Base-by-base conservation (phyloP, 2,797 vertebrate species). In the Thalassophryne amazonica region DNA sequence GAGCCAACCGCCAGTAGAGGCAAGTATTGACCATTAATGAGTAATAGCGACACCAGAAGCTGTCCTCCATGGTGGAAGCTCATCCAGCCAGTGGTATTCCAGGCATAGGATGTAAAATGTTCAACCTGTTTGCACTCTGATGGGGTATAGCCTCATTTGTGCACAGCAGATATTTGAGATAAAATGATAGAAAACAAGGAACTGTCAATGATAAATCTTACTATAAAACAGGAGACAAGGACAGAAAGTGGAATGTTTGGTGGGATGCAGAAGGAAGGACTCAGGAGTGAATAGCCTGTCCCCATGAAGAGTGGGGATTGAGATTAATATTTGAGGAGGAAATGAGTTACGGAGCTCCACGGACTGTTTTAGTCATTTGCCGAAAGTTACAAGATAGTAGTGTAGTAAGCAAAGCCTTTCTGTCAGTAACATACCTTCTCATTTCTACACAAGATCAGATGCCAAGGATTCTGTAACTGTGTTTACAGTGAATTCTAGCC, bases 311-410 rank as follows among this genome's bases (percentile, higher is more conserved):
- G 33, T 47, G 65, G 47, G 48, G 56, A 65, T 63, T 76, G 70
- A 80, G 83, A 79, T 78, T 78, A 81, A 85, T 81, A 78, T 73
- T 64, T 57, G 61, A 60, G 66, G 73, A 88, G 84, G 84, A 90
- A 88, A 86, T 85, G 42, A 75, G 56, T 83, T 73, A 60, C 81
- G 62, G 55, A 84, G 69, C 66, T 77, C 61, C 50, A 60, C 83
- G 75, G 76, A 58, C 74, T 78, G 69, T 58, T 81, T 78, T 81
- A 75, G 72, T 68, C 60, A 76, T 89, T 76, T 75, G 62, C 60
- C 48, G 41, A 51, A 50, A 48, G 57, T 59, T 51, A 9, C 45
- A 54, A 65, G 38, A 60, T 30, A 30, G 29, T 25, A 54, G 40
- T 43, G 49, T 39, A 62, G 35, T 14, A 55, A 51, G 36, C 51